Conservation (phyloP, 2,797 vertebrate species). For the Nyctibius grandis region DNA sequence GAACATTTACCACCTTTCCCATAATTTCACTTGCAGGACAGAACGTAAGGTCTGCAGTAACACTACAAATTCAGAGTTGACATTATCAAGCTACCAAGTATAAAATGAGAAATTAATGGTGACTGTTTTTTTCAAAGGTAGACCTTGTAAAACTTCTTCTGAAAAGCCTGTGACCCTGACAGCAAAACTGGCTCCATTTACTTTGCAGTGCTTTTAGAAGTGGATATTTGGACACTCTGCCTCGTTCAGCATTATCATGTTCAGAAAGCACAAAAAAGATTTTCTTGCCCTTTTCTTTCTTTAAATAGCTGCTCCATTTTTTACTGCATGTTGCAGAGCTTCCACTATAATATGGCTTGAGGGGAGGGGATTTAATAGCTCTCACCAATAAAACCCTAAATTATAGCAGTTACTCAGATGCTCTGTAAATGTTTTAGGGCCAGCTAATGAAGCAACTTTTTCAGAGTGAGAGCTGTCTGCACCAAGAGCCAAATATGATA, state of each 20-base stretch:
- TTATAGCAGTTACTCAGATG: slow-evolving; percentile 53
- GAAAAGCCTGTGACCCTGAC: neutral
- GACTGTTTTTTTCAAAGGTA: neutral
- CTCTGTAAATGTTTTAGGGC: slow-evolving; percentile 56
- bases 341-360: neutral
- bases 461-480: slow-evolving; percentile 6
- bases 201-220: neutral
- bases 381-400: slow-evolving; percentile 26
- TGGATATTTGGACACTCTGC: neutral
- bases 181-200: neutral
- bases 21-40: neutral
- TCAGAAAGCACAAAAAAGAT: neutral
- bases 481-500: neutral
- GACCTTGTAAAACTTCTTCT: neutral
- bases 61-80: neutral
- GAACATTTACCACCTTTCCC: neutral
- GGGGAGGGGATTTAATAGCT: neutral
- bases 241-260: neutral
- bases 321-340: neutral
- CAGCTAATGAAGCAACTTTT: slow-evolving; percentile 41
- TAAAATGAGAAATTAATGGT: neutral
- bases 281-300: slow-evolving; percentile 17
- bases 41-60: neutral
- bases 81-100: neutral
- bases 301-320: slow-evolving; percentile 37